These are phyloP conservation scores for Hirtodrosophila confusa DNA, from an alignment of 2,888 invertebrate genomes.

Conservation along the genomic window DNA sequence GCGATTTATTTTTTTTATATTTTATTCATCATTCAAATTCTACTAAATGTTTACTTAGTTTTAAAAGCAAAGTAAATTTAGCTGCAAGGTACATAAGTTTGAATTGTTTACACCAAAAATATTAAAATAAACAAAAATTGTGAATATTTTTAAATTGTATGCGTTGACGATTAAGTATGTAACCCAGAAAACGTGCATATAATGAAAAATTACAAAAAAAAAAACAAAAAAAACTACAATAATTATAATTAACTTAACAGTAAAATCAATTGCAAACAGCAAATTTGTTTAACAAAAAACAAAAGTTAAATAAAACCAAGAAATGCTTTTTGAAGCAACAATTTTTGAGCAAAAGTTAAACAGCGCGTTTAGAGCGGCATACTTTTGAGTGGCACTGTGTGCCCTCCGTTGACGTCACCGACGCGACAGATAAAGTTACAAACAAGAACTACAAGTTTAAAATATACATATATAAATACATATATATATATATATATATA, in stretches of 20 bases:
- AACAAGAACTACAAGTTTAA: conserved; percentile 40
- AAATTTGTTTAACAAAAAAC: conserved; percentile 35
- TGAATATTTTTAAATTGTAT: conserved; percentile 68
- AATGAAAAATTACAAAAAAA: conserved; percentile 13
- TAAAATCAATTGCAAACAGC: conserved; percentile 34
- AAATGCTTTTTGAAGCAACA: conserved; percentile 31
- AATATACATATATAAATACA: conserved; percentile 16
- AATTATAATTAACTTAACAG: conserved; percentile 37
- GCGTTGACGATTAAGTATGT: conserved; percentile 53
- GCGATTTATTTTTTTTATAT: conserved; percentile 55
- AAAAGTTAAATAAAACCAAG: conserved; percentile 8
- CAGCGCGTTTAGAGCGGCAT: conserved; percentile 28
- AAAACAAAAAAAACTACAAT: conserved; percentile 31
- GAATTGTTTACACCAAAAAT: conserved; percentile 77
- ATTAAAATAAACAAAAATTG: conserved; percentile 70
- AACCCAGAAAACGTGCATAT: conserved; percentile 43
- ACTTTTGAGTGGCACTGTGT: conserved; percentile 68
- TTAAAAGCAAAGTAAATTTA: conserved; percentile 61
- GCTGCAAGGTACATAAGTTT: conserved; percentile 71
- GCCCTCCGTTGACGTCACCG: conserved; percentile 54
- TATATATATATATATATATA: conserved; percentile 6
- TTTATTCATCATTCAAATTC: conserved; percentile 60
- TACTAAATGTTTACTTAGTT: conserved; percentile 75
- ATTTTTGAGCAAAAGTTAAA: conserved; percentile 28
- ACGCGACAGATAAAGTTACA: conserved; percentile 64